A percentile compares a stretch with the other conserved stretches of the same genome.
These are phyloP conservation scores for Cancer borealis DNA, from an alignment of 2,888 invertebrate genomes.

Conservation along the genomic window DNA sequence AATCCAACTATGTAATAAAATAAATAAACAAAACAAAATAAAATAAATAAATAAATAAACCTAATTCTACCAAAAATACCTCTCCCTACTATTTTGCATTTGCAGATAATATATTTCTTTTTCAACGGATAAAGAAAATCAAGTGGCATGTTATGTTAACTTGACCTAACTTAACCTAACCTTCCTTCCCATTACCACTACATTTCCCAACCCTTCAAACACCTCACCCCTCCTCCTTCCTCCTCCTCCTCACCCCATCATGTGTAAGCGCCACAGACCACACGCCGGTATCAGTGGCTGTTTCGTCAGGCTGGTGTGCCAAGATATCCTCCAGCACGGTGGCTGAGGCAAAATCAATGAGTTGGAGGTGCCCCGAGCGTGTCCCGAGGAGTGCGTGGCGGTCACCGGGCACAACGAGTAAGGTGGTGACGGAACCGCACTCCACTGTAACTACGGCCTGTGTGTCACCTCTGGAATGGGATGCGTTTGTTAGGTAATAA, in stretches of 20 bases:
- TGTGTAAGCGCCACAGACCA: conserved; percentile 89
- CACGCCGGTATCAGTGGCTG: conserved; percentile 84
- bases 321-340: conserved; percentile 88
- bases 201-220: background rate
- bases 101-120: no score
- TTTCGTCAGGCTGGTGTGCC: conserved; percentile 84
- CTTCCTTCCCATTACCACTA: background rate
- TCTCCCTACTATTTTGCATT: no score
- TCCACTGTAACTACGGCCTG: conserved; percentile 84
- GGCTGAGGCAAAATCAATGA: conserved; percentile 91
- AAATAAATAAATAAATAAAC: no score
- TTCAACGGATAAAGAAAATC: no score
- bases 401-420: conserved; percentile 93
- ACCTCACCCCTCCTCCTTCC: background rate
- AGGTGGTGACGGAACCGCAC: conserved; percentile 85
- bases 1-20: no score
- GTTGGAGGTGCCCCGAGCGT: conserved; percentile 89
- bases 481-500: background rate
- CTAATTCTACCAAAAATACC: no score
- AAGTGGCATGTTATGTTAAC: background rate
- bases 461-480: conserved; percentile 81
- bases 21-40: no score
- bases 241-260: conserved; percentile 84
- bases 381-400: conserved; percentile 93
- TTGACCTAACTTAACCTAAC: background rate